Percentiles rank a stretch among this genome's conserved stretches.
phyloP scores from a whole-genome alignment of 37 sponge, comb jelly and placozoan genomes.

The Ephydatia muelleri region DNA sequence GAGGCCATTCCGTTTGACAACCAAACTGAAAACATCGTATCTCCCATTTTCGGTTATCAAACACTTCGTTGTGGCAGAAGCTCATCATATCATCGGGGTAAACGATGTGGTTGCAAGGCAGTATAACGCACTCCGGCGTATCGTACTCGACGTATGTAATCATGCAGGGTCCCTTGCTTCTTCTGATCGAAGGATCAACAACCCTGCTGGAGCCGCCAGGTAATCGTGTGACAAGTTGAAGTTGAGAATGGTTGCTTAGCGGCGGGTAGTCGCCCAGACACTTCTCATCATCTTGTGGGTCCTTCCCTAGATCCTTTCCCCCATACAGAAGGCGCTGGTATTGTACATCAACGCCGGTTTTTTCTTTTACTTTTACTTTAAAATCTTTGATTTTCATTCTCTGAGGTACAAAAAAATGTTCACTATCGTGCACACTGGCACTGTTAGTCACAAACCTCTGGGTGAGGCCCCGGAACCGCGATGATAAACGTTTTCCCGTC shows the following conservation, averaged over 20 bases:
- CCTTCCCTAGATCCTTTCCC: slow-evolving; percentile 39
- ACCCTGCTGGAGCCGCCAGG: slow-evolving; percentile 35
- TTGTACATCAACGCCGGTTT: slow-evolving; percentile 18
- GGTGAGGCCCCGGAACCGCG: background rate
- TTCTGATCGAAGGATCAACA: background rate
- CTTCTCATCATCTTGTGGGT: slow-evolving; percentile 11
- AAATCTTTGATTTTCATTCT: slow-evolving; percentile 24
- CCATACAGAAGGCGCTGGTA: slow-evolving; percentile 53
- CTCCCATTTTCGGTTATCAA: slow-evolving; percentile 17
- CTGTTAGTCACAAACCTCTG: background rate
- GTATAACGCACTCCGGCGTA: slow-evolving; percentile 21
- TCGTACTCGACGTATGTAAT: slow-evolving; percentile 6
- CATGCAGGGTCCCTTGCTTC: slow-evolving; percentile 20
- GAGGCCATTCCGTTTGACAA: slow-evolving; percentile 36
- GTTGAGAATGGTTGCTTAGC: background rate
- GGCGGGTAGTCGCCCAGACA: slow-evolving; percentile 14
- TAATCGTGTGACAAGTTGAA: slow-evolving; percentile 38
- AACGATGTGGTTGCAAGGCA: background rate
- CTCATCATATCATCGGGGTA: slow-evolving; percentile 32
- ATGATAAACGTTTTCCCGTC: background rate
- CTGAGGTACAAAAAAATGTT: slow-evolving; percentile 6
- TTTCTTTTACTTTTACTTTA: slow-evolving; percentile 22
- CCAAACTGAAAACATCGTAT: slow-evolving; percentile 9
- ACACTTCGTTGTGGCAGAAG: slow-evolving; percentile 14
- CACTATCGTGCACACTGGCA: background rate